Evolutionary conservation across 2,888 invertebrate genomes (phyloP), one percentile per base, ranked within the genome.

Genomic region (Ormyrus pomaceus): DNA sequence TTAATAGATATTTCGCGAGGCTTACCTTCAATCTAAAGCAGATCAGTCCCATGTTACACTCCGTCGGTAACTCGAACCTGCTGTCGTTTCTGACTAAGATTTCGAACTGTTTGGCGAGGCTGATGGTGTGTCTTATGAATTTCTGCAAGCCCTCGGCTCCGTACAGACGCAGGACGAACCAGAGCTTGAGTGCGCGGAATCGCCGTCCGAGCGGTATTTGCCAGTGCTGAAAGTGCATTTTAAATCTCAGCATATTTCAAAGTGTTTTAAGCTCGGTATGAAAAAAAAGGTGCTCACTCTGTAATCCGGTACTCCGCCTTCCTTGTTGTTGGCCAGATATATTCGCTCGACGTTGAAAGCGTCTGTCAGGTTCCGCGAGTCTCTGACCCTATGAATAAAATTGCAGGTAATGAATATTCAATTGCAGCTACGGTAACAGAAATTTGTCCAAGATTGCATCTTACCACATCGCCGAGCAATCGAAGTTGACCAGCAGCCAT

Each of bases 401-500:
- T 2, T 34, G 34, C 34, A 2, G 34, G 2, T 34, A 34, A 34
- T 34, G 2, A 34, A 3, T 34, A 34, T 34, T 34, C 2, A 34
- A 34, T 34, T 34, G 34, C 34, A 34, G 3, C 3, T 34, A 3
- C 34, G 34, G 34, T 3, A 2, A 34, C 34, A 2, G 34, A 34
- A 34, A 34, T 34, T 34, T 34, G 1, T 34, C 34, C 2, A 34
- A 34, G 34, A 34, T 34, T 2, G 34, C 9, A 68, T 8, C 85
- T 79, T 81, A 91, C 96, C 96, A 96, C 93, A 99, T 94, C 0
- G 97, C 95, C 0, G 98, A 97, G 87, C 98, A 98, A 90, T 99
- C 99, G 83, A 98, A 99, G 89, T 96, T 98, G 5, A 98, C 95
- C 78, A 98, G 93, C 92, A 99, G 93, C 95, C 98, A 98, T 92